phyloP scores from a whole-genome alignment of 2,888 invertebrate species.

The Hanleya hanleyi region DNA sequence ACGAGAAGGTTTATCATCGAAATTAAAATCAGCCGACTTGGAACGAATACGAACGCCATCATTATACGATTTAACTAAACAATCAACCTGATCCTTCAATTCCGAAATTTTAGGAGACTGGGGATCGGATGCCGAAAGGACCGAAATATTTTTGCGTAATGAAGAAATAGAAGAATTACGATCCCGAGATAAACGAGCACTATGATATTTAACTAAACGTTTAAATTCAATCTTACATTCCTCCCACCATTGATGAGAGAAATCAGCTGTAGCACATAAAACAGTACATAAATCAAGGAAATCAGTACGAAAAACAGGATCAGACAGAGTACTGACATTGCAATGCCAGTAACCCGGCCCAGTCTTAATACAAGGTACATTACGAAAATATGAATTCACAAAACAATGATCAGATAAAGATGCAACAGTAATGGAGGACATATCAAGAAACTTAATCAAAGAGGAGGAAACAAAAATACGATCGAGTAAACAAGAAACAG shows the following conservation, averaged over 20 bases:
- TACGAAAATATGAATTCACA: background rate
- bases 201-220: background rate
- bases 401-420: background rate
- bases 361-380: background rate
- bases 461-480: background rate
- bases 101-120: background rate
- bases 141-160: background rate
- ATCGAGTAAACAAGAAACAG: background rate
- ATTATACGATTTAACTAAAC: background rate
- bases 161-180: background rate
- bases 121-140: background rate
- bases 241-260: background rate
- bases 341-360: background rate
- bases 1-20: background rate
- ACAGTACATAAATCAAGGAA: background rate
- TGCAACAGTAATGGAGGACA: background rate
- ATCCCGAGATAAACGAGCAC: background rate
- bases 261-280: background rate
- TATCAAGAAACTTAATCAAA: background rate
- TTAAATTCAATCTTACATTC: background rate
- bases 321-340: background rate
- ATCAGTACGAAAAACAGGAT: background rate
- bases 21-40: background rate
- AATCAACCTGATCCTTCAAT: background rate
- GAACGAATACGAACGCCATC: background rate